Evolutionary conservation across 1,140 invertebrate species (phyloP), one percentile per base, ranked within the genome.

Genomic region (Saccostrea cuccullata): DNA sequence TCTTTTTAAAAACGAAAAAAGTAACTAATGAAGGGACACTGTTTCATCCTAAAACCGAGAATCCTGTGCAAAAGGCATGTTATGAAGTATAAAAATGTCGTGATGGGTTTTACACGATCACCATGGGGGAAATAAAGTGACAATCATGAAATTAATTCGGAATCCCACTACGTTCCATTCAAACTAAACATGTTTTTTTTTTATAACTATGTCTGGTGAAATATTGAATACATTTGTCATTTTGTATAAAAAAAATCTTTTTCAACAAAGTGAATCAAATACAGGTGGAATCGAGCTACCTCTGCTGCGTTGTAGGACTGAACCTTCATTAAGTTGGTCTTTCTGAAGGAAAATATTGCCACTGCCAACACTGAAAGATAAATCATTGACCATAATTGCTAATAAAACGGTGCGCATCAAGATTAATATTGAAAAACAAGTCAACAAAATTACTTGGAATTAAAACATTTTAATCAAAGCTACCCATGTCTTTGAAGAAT

Each of bases 241-340:
- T 64, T 64, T 60, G 2, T 64, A n/a, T 6, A 64, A 17, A 64
- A 60, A 15, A 64, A 20, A 2, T 5, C 58, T 20, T 64, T 64
- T 64, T 64, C 58, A 64, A 20, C n/a, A 64, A 64, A n/a, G 58
- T 64, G 47, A 64, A 64, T 64, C 1, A 64, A 64, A 64, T 20
- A 47, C 47, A 47, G 47, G 58, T 64, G 58, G n/a, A 20, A 64
- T 64, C 0, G 6, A 17, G 23, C 93, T 94, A 97, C 96, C 94
- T 98, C 98, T 11, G 98, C 97, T 93, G 97, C 97, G 92, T 97
- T 97, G 77, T 97, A 95, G 2, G 97, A 98, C 90, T 97, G 96
- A 3, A 98, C 98, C 96, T 98, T 97, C 95, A 98, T 96, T n/a
- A 99, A 95, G 95, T 98, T 98, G 89, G 98, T 97, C 94, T 98